phyloP scores from a whole-genome alignment of 2,113 vertebrate species.

The Emydocephalus ijimae region DNA sequence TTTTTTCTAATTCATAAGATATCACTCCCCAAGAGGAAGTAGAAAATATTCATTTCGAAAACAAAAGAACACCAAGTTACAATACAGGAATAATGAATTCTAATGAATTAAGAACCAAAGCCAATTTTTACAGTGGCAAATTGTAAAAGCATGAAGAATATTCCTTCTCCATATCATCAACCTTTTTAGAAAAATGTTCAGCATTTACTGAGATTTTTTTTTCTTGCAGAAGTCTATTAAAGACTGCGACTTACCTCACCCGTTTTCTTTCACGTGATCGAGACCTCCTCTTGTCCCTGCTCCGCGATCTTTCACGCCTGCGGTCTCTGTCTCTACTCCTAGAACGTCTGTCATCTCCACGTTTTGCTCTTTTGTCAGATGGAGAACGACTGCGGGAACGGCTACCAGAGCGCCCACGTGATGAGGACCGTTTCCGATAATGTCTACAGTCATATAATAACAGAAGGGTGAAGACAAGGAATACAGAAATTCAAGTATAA shows the following conservation, averaged over 20 bases:
- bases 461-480: fast-evolving
- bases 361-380: conserved; percentile 87
- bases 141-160: neutral
- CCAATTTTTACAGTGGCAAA: neutral
- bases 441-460: conserved; percentile 69
- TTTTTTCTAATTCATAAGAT: neutral
- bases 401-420: conserved; percentile 85
- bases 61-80: conserved; percentile 1
- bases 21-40: fast-evolving
- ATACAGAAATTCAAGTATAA: fast-evolving
- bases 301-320: conserved; percentile 82
- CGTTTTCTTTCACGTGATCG: conserved; percentile 92
- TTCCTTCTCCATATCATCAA: neutral
- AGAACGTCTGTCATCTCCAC: conserved; percentile 80
- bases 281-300: conserved; percentile 88
- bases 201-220: fast-evolving
- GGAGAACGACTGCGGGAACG: conserved; percentile 92
- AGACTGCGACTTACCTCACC: conserved; percentile 69
- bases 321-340: conserved; percentile 77
- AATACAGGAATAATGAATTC: neutral
- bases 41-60: neutral
- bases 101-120: neutral
- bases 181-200: neutral
- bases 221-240: neutral
- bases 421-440: conserved; percentile 90